Base-by-base conservation (phyloP, 2,113 vertebrate species). In the Tenrec ecaudatus region DNA sequence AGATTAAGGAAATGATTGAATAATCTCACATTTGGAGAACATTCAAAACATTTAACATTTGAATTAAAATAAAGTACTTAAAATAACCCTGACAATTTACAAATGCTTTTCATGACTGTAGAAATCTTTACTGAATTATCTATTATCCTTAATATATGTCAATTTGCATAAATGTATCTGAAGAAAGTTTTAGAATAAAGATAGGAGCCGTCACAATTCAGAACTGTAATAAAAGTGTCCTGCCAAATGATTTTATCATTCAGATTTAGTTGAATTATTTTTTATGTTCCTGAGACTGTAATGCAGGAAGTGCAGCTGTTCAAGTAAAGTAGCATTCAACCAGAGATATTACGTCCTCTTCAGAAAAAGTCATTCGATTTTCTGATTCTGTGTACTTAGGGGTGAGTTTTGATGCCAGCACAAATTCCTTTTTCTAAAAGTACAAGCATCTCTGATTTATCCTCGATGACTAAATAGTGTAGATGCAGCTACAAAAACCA, bases 351-450 rank as follows among this genome's bases (percentile, higher is more conserved):
- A 71, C 92, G 91, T 96, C 36, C 5, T 16, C 94, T 87, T 87
- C 79, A 88, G 5, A 91, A 96, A 92, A 73, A 77, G 1, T 23
- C 88, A 82, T 86, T 68, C 16, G 78, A 93, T 92, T 81, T 0
- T 4, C 15, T 94, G 82, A 92, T 85, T 53, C 22, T 94, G 25
- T 86, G 4, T 88, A 95, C 16, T 1, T 25, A 57, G 2, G 92
- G 23, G 15, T 85, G 22, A 88, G 0, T 79, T 87, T 68, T 95
- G 16, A 92, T 96, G 27, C 27, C 75, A 73, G 11, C 14, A 95
- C 95, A 60, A 83, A 15, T 95, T 93, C 23, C 25, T 6, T 66
- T 88, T 94, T 19, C 36, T 25, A 47, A 83, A 81, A 94, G 2
- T 91, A 90, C 4, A 85, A 62, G 23, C 22, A 62, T 22, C 27